Evolutionary conservation across 2,888 invertebrate genomes (phyloP).

Genomic region (Sphinx pinastri): DNA sequence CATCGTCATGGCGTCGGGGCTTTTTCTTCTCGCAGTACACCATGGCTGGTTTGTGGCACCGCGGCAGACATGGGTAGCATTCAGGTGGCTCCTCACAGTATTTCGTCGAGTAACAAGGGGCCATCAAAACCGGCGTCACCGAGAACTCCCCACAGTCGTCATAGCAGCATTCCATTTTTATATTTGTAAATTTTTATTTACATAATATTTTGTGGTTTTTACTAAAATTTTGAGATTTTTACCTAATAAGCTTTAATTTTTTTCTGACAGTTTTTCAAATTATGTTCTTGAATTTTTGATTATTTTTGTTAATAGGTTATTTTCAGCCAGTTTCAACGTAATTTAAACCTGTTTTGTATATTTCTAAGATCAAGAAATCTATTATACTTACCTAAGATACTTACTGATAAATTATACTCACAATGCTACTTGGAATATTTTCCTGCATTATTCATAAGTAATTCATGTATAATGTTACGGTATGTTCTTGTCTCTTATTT

Average conservation of each 20-base stretch:
- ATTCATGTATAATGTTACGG: too few relatives aligned
- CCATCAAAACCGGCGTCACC: slow-evolving; percentile 60
- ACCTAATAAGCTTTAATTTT: slow-evolving; percentile 32
- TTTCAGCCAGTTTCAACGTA: not conserved
- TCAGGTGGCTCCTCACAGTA: slow-evolving; percentile 50
- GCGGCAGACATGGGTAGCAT: slow-evolving; percentile 60
- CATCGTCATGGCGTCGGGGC: slow-evolving; percentile 31
- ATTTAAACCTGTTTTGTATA: not conserved
- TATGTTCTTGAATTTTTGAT: not conserved
- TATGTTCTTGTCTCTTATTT: too few relatives aligned
- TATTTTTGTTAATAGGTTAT: not conserved
- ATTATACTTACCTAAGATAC: too few relatives aligned
- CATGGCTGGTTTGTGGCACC: slow-evolving; percentile 44
- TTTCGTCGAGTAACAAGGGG: slow-evolving; percentile 47
- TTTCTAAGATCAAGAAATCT: too few relatives aligned
- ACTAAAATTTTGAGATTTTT: slow-evolving; percentile 46
- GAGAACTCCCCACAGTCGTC: slow-evolving; percentile 56
- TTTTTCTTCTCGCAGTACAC: slow-evolving; percentile 56
- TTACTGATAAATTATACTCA: too few relatives aligned
- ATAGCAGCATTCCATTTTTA: slow-evolving; percentile 66
- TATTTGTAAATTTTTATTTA: slow-evolving; percentile 32
- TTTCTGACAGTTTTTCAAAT: slow-evolving; percentile 28
- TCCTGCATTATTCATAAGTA: too few relatives aligned
- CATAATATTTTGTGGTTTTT: slow-evolving; percentile 39
- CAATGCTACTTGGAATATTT: too few relatives aligned